Evolutionary conservation across 2,113 vertebrate species (phyloP).

Genomic region (Penelope pileata): DNA sequence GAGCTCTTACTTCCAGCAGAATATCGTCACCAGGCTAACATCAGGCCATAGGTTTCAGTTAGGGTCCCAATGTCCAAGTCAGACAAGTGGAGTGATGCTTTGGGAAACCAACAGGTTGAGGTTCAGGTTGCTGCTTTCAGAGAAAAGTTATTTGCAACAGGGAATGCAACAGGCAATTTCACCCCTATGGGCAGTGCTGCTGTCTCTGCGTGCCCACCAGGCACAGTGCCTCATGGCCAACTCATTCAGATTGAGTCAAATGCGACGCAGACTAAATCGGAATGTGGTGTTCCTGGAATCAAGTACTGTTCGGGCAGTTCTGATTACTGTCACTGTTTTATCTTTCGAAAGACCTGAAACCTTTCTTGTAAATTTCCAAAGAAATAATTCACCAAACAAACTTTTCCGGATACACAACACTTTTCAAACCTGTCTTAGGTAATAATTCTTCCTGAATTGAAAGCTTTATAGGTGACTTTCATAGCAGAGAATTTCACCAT

Average conservation of each 20-base stretch:
- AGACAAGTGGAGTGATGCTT: not conserved
- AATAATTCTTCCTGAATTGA: not conserved
- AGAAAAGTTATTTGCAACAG: not conserved
- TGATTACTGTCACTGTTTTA: not conserved
- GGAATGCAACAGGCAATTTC: not conserved
- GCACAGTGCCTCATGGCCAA: not conserved
- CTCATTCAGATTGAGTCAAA: not conserved
- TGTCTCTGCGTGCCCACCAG: not conserved
- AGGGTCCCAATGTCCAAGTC: not conserved
- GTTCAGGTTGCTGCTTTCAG: not conserved
- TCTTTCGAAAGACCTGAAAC: not conserved
- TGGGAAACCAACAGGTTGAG: not conserved
- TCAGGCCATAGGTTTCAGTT: not conserved
- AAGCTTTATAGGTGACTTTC: not conserved
- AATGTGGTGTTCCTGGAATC: not conserved
- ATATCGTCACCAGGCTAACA: not conserved
- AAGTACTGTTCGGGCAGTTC: not conserved
- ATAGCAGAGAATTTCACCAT: not conserved
- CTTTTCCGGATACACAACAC: not conserved
- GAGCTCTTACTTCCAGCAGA: not conserved
- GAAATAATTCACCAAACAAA: not conserved
- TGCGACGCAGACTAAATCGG: not conserved
- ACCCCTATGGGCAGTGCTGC: not conserved
- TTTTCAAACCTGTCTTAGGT: not conserved
- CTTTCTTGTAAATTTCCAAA: not conserved